Conservation (phyloP, 2,113 vertebrate species). For the Peucedramus taeniatus region DNA sequence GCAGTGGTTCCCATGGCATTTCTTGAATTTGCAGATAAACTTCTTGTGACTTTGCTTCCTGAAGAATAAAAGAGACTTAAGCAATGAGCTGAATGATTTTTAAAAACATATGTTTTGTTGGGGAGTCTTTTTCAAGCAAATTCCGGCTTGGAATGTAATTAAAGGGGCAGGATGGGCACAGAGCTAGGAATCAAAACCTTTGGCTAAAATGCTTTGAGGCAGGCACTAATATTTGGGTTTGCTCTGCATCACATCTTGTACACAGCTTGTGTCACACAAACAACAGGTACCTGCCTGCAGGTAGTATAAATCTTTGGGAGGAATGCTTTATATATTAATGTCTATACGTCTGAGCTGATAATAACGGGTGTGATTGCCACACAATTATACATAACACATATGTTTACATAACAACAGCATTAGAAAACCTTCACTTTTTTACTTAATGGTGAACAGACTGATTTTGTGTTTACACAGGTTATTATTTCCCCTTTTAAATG, state of each 20-base stretch:
- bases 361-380: background rate
- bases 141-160: background rate
- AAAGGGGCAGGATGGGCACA: background rate
- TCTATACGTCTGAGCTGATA: background rate
- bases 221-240: background rate
- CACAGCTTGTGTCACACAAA: background rate
- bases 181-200: background rate
- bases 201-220: background rate
- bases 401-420: conserved; percentile 9
- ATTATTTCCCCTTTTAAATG: background rate
- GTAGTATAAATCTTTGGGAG: background rate
- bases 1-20: background rate
- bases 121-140: background rate
- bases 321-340: background rate
- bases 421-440: background rate
- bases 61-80: background rate
- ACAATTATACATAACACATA: background rate
- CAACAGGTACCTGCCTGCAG: background rate
- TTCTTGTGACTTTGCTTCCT: background rate
- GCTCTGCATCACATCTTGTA: background rate
- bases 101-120: background rate
- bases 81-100: background rate
- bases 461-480: background rate
- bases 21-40: background rate
- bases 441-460: background rate